phyloP scores from a whole-genome alignment of 1,140 invertebrate genomes.

The Cecropterus lyciades region DNA sequence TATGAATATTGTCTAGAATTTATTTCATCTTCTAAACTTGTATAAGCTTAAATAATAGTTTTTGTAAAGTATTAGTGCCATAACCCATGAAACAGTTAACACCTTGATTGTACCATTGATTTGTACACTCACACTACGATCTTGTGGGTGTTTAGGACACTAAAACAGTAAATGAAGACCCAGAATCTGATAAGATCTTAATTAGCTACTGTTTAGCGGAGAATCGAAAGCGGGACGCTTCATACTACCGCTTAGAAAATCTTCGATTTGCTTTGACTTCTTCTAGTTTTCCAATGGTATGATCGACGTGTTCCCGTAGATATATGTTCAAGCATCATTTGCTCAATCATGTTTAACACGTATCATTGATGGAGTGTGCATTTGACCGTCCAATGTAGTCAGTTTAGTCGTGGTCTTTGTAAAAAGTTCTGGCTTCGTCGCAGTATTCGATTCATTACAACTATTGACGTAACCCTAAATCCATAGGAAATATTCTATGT shows the following conservation, averaged over 20 bases:
- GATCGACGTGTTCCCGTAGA: neutral
- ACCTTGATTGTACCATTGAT: slow-evolving; percentile 29
- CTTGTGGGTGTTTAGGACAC: no score
- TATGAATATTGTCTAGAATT: slow-evolving; percentile 16
- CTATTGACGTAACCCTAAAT: slow-evolving; percentile 18
- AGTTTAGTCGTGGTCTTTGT: slow-evolving; percentile 31
- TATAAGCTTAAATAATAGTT: slow-evolving; percentile 40
- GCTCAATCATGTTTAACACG: slow-evolving; percentile 26
- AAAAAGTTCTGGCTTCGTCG: slow-evolving; percentile 11
- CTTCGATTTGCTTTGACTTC: no score
- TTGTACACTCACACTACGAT: neutral
- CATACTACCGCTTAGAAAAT: no score
- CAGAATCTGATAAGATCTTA: no score
- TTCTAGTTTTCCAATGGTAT: neutral
- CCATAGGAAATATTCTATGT: neutral
- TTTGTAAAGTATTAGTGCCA: slow-evolving; percentile 51
- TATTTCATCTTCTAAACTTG: slow-evolving; percentile 31
- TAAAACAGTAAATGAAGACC: no score
- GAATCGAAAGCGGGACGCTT: neutral
- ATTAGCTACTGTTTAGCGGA: no score
- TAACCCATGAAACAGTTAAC: slow-evolving; percentile 44
- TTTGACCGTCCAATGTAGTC: slow-evolving; percentile 66
- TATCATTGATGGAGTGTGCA: slow-evolving; percentile 22
- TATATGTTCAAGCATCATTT: slow-evolving; percentile 22
- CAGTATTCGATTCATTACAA: slow-evolving; percentile 5